Base-by-base conservation (phyloP, 2,113 vertebrate species). In the Cyanistes caeruleus region DNA sequence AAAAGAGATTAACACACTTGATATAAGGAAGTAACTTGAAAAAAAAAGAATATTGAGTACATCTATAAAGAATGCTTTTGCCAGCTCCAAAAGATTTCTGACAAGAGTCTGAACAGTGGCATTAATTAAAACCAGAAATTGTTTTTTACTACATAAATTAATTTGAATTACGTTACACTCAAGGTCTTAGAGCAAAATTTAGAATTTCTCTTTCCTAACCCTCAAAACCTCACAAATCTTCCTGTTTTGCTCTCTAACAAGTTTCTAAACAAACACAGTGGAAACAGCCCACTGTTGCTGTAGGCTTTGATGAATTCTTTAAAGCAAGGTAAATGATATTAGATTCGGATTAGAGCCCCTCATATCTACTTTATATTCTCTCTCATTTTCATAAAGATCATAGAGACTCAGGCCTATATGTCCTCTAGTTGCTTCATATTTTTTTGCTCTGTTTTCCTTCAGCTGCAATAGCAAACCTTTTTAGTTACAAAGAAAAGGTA, bases 61-160 rank as follows among this genome's bases (percentile, higher is more conserved):
- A 2, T 35, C 16, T 77, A 11, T 22, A 69, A 70, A 28, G 7
- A 70, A 2, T 3, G 19, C 18, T 25, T 80, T 86, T 69, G 11
- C 27, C 15, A 5, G 3, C 17, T 81, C 27, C 31, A 70, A 37
- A 41, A 80, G 11, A 65, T 65, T 93, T 86, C 75, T 91, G 19
- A 7, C 27, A 58, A 79, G 48, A 67, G 10, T 58, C 39, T 73
- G 20, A 94, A 69, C 19, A 27, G 16, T 10, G 7, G 1, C 17
- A 73, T 59, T 67, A 67, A 70, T 59, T 84, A 75, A 75, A 95
- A 84, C n/a, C 12, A 91, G 31, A 84, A 53, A 33, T 24, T 83
- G 2, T 4, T 53, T 65, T 46, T 31, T 25, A 62, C 8, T 82
- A 35, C 52, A 30, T 19, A 70, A 31, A 72, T 72, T 39, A 16